Base-by-base conservation (phyloP, 2,888 invertebrate genomes). In the Rhagium mordax region DNA sequence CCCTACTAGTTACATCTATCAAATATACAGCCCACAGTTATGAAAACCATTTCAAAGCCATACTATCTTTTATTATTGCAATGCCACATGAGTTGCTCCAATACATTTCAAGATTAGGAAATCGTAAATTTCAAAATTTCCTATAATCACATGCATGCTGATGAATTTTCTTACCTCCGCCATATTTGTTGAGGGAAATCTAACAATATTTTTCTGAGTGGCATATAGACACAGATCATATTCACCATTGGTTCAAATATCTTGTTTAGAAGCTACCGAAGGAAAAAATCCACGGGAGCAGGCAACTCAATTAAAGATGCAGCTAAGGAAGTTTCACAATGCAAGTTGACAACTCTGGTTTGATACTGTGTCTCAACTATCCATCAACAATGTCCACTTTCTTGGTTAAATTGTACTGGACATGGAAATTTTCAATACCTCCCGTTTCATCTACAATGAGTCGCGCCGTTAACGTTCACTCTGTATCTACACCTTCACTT, bases 141-240 rank as follows among this genome's bases (percentile, higher is more conserved):
- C 51, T 55, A 66, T 66, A 33, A 66, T 57, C 10, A 70, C 62
- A 62, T 70, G 70, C 24, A 61, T 53, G 55, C 51, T 61, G 6
- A 29, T n/a, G 21, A 70, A 62, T 53, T 13, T 47, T 13, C 15
- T 68, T 16, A 69, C 33, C 41, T 69, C 69, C 8, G 33, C 53
- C 10, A 69, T 3, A 33, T 18, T 69, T 61, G 69, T 61, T 69
- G 61, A 41, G 21, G 61, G 7, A 69, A 60, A 69, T 61, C 49
- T 51, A 29, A 8, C 4, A 18, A 49, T 60, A 68, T 68, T 48
- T 27, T 69, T 15, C 49, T 69, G 60, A 49, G 13, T 15, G n/a
- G 60, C 48, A 59, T 69, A 59, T 10, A 69, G 29, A 60, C 20
- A 29, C 33, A n/a, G n/a, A 15, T n/a, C 16, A 48, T 48, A 16